Conservation (phyloP, 2,888 invertebrate genomes). For the Parascotia fuliginaria region DNA sequence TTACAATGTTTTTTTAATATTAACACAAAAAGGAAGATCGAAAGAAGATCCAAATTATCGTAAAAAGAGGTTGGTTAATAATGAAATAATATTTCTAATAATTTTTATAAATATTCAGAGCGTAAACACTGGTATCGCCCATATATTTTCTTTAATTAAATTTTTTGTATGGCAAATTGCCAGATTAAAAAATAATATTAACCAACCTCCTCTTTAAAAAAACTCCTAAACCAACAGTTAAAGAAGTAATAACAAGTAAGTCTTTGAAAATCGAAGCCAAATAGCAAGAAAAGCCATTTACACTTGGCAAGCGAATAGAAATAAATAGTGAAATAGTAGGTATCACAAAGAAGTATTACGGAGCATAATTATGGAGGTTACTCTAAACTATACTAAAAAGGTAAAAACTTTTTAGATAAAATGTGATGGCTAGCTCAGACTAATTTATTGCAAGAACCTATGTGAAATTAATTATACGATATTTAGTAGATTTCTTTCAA, state of each 20-base stretch:
- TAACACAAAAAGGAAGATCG: not conserved
- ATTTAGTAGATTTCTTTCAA: too few relatives aligned
- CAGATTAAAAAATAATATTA: not conserved
- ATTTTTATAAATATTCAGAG: too few relatives aligned
- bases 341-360: slow-evolving; percentile 4
- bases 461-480: too few relatives aligned
- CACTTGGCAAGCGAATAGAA: not conserved
- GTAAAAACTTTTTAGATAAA: slow-evolving; percentile 10
- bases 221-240: not conserved
- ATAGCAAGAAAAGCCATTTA: not conserved
- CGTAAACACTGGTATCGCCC: not conserved
- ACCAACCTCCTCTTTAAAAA: not conserved
- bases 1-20: not conserved
- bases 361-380: slow-evolving; percentile 7
- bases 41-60: not conserved
- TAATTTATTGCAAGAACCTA: slow-evolving; percentile 19
- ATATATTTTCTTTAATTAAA: too few relatives aligned
- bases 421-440: slow-evolving; percentile 27
- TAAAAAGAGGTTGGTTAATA: not conserved
- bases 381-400: slow-evolving; percentile 11
- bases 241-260: not conserved
- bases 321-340: not conserved
- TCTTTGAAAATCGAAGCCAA: not conserved
- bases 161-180: not conserved
- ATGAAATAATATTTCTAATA: too few relatives aligned